Evolutionary conservation across 2,888 invertebrate genomes (phyloP), one percentile per base, ranked within the genome.

Genomic region (Drosophila subquinaria): DNA sequence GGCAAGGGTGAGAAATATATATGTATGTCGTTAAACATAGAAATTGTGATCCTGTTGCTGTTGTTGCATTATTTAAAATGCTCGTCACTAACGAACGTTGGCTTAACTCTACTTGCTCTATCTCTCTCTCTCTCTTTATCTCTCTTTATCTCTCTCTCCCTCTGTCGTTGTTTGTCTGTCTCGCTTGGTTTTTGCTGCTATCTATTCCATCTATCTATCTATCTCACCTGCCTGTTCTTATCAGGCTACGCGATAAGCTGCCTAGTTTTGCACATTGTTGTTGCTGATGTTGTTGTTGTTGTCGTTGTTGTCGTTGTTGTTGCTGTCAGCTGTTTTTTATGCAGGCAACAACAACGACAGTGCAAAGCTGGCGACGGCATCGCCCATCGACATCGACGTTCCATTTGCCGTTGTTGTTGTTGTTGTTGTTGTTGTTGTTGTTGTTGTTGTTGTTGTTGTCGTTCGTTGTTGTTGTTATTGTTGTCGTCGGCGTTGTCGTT

Each of bases 221-320:
- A 70, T 76, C 63, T 69, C 77, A 76, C 77, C 77, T 73, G 73
- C 38, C 47, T 35, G 52, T 43, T 55, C 57, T 76, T 79, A 78
- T 79, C 80, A 76, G 61, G 6, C 45, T 47, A 36, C 8, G 27
- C 59, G 80, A 79, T 80, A 79, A 80, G 79, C 74, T 70, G 65
- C 38, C 65, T 60, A 53, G 64, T 70, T 76, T 69, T 67, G 69
- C 73, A 65, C 51, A 57, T 65, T 69, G 42, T 62, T 65, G 61
- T 13, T 51, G 50, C 6, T 64, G 63, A 17, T 50, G 48, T 3
- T 20, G 42, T 9, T 55, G 48, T 10, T 53, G 47, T 3, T 51
- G 45, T 10, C 56, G 43, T 48, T 47, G 60, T 9, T 55, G 48
- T 10, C 53, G 47, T 3, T 51, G 45, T 10, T 61, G 43, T 48